Conservation (phyloP, 2,797 vertebrate species). For the Gephyroberyx darwinii region DNA sequence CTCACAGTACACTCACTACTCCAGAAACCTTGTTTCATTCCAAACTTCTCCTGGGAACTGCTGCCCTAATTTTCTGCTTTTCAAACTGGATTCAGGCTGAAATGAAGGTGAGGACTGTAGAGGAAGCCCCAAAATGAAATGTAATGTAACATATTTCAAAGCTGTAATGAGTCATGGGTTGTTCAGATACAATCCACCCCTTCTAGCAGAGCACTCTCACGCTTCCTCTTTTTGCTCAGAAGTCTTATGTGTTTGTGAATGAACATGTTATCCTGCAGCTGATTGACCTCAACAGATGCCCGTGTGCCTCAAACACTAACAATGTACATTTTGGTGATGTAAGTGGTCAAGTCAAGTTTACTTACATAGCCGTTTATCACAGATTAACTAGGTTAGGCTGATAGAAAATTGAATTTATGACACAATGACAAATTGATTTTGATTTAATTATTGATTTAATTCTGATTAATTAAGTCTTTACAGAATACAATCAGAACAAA, state of each 20-base stretch:
- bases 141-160: conserved; percentile 56
- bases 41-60: conserved; percentile 62
- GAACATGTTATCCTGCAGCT: background rate
- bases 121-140: conserved; percentile 65
- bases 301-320: conserved; percentile 33
- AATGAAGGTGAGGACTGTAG: conserved; percentile 73
- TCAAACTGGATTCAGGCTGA: conserved; percentile 74
- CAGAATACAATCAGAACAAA: no score
- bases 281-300: background rate
- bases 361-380: no score
- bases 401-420: no score
- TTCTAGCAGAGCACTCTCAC: background rate
- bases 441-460: no score
- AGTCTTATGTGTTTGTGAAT: conserved; percentile 10
- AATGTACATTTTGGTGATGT: conserved; percentile 9
- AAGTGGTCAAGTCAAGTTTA: no score
- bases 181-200: conserved; percentile 42
- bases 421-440: no score
- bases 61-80: conserved; percentile 74
- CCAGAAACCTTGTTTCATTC: conserved; percentile 74
- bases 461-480: no score
- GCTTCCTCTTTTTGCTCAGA: background rate
- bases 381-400: no score
- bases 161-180: conserved; percentile 60
- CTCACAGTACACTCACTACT: conserved; percentile 56